phyloP scores from a whole-genome alignment of 1,140 invertebrate genomes.

The Saxidomus purpurata region DNA sequence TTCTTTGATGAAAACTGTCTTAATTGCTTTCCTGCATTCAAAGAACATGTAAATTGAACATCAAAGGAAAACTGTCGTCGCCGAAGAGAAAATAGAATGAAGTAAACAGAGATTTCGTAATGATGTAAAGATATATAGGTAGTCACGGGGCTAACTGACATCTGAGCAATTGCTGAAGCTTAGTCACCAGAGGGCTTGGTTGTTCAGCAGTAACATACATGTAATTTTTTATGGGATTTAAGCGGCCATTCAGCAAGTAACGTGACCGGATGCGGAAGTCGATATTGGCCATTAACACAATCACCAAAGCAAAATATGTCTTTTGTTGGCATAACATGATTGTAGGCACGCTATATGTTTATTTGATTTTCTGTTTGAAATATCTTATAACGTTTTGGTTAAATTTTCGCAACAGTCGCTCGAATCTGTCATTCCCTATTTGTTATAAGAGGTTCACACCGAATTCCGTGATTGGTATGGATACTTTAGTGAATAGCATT shows the following conservation, averaged over 20 bases:
- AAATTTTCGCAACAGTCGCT: too few relatives aligned
- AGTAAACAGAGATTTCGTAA: conserved; percentile 1
- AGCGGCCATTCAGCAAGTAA: not conserved
- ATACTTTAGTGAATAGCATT: too few relatives aligned
- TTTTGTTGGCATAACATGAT: too few relatives aligned
- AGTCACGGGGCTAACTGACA: not conserved
- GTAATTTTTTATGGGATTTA: not conserved
- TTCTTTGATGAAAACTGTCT: conserved; percentile 36
- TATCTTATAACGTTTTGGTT: too few relatives aligned
- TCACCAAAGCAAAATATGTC: too few relatives aligned
- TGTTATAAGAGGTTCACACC: too few relatives aligned
- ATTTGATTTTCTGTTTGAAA: too few relatives aligned
- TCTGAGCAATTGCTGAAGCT: not conserved
- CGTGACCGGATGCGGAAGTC: not conserved
- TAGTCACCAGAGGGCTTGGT: not conserved
- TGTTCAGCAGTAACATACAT: not conserved
- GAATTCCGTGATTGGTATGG: too few relatives aligned
- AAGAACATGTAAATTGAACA: conserved; percentile 44
- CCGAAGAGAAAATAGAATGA: conserved; percentile 19
- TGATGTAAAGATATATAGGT: not conserved
- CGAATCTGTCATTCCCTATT: too few relatives aligned
- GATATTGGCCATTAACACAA: not conserved
- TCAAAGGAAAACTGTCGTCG: conserved; percentile 20
- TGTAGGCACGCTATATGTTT: too few relatives aligned
- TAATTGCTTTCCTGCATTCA: conserved; percentile 44